Evolutionary conservation across 2,888 invertebrate species (phyloP), one percentile per base, ranked within the genome.

Genomic region (Rhagophthalmus giganteus): DNA sequence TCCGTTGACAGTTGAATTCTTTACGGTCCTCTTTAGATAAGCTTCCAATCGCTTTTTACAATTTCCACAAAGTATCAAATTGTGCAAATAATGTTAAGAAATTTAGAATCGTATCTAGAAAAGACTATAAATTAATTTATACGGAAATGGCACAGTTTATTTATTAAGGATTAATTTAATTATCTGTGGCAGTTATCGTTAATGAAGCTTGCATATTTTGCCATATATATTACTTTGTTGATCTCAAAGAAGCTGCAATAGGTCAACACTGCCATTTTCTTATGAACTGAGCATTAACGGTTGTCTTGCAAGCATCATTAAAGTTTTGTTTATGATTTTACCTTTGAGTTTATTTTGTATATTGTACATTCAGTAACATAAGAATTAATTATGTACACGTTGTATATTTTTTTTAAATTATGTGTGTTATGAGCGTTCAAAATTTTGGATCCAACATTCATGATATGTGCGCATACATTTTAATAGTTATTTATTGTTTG

Each of bases 241-340:
- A 65, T 66, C 61, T 63, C 61, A 48, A 26, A 13, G 53, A 41
- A 55, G 58, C 55, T 62, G 66, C 66, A 67, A 66, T 66, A 64
- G 54, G 54, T 62, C 58, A 65, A 65, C 66, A 68, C 68, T 68
- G 68, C 68, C 68, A 65, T 64, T 56, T 51, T 54, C 26, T 47
- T 39, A 50, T 48, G 41, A 57, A 60, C 59, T 56, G 51, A 57
- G 50, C 54, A 53, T 52, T 53, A 52, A 44, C 50, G 20, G 51
- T 51, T 33, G 15, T 31, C 10, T 48, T 55, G 56, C 56, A 53
- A 51, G 48, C 13, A 42, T 54, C 40, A 31, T 54, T 49, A 54
- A 48, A 16, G 15, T 31, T 37, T 39, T 37, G 39, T 16, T 26
- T 39, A 16, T 32, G 16, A 30, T 47, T 47, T 47, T 31, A 15